phyloP scores from a whole-genome alignment of 2,797 vertebrate species.

The Okamejei kenojei region DNA sequence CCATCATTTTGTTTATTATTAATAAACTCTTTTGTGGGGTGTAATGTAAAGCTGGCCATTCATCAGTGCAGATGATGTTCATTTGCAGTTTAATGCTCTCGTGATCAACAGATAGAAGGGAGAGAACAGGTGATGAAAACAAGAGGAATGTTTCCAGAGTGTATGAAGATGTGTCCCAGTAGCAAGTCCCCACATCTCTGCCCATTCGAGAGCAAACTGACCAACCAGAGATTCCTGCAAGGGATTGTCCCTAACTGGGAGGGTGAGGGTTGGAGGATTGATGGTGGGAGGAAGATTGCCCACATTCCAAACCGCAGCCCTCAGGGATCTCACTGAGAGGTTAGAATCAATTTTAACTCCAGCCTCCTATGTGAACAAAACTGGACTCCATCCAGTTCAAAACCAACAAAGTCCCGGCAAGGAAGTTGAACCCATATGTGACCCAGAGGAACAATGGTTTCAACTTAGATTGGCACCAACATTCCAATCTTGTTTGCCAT shows the following conservation, averaged over 20 bases:
- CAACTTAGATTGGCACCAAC: too few relatives aligned
- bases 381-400: background rate
- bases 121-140: background rate
- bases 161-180: background rate
- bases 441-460: too few relatives aligned
- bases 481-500: background rate
- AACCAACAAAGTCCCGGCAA: background rate
- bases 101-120: too few relatives aligned
- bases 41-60: background rate
- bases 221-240: background rate
- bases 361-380: background rate
- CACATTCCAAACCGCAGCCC: background rate
- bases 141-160: background rate
- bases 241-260: background rate
- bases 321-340: background rate
- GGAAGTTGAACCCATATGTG: too few relatives aligned
- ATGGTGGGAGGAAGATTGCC: background rate
- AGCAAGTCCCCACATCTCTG: background rate
- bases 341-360: background rate
- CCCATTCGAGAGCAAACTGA: background rate
- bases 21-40: background rate
- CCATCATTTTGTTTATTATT: background rate
- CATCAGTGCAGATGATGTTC: background rate
- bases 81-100: background rate
- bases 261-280: background rate